Evolutionary conservation across 2,797 vertebrate genomes (phyloP), one percentile per base, ranked within the genome.

Genomic region (Paratrypauchen microcephalus): DNA sequence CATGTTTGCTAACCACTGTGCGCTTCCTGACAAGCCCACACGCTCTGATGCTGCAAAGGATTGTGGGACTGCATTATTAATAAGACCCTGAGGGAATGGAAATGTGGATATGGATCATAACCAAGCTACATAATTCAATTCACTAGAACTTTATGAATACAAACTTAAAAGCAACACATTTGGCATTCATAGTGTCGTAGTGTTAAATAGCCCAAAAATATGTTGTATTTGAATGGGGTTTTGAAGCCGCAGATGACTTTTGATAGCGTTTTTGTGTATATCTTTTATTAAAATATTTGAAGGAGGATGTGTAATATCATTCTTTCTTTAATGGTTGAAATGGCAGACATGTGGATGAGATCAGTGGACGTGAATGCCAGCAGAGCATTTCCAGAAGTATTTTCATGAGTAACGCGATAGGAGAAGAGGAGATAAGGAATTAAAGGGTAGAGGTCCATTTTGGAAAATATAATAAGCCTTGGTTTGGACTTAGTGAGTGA

Each of bases 51-150:
- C 82, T 77, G 76, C 79, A 83, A 81, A 81, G 79, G 76, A 80
- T 79, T 79, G 72, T 71, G 78, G 66, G 73, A 54, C 68, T 83
- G 72, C 77, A 88, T 85, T 88, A 86, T 88, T 86, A 83, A 90
- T 86, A 72, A 83, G 81, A 78, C 71, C 78, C 61, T 12, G 39
- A 71, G 82, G 79, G 83, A 84, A 84, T 73, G 66, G 68, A 80
- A 73, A 65, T 70, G 73, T 59, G 83, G 66, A 79, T 73, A 77
- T 83, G 76, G 81, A 83, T 87, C 76, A 58, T 15, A 73, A 71
- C 58, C 69, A 57, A 69, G 80, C 79, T 75, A 75, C 77, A 62
- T 74, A 26, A 73, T 77, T 73, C 55, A 82, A 83, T 80, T 77
- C 79, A 80, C 71, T 64, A 50, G 69, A 83, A 83, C 74, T 79